These are phyloP conservation scores for Alentia gelatinosa DNA, from an alignment of 2,888 invertebrate species.

Conservation along the genomic window DNA sequence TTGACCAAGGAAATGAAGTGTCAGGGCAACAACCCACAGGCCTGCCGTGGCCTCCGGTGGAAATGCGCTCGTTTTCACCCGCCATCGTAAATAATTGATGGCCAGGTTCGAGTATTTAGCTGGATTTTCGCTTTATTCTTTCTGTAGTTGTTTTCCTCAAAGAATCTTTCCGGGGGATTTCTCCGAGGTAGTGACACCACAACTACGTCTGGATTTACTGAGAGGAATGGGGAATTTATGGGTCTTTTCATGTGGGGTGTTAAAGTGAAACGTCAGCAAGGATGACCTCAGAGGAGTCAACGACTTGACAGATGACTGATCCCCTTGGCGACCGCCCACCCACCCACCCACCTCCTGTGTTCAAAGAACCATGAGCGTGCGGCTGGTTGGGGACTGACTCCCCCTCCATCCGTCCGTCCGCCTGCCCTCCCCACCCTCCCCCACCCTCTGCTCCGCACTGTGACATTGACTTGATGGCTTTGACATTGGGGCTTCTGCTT, in stretches of 20 bases:
- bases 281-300: not conserved
- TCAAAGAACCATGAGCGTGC: too few species aligned
- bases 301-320: not conserved
- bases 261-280: not conserved
- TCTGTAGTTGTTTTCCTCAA: too few species aligned
- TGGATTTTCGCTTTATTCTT: too few species aligned
- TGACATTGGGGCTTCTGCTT: constrained; percentile 37
- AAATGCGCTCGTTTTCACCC: not conserved
- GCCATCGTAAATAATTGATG: not conserved
- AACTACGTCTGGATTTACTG: too few species aligned
- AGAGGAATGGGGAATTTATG: too few species aligned
- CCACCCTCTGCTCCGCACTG: not conserved
- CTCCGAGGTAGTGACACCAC: too few species aligned
- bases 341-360: too few species aligned
- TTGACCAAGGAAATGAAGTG: constrained; percentile 15
- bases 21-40: not conserved
- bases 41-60: not conserved
- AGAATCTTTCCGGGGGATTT: too few species aligned
- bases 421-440: not conserved
- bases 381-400: too few species aligned
- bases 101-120: not conserved
- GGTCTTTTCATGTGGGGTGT: too few species aligned
- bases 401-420: not conserved
- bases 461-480: constrained; percentile 34
- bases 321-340: too few species aligned